These are phyloP conservation scores for Gavialis gangeticus DNA, from an alignment of 2,113 vertebrate genomes.

Conservation along the genomic window DNA sequence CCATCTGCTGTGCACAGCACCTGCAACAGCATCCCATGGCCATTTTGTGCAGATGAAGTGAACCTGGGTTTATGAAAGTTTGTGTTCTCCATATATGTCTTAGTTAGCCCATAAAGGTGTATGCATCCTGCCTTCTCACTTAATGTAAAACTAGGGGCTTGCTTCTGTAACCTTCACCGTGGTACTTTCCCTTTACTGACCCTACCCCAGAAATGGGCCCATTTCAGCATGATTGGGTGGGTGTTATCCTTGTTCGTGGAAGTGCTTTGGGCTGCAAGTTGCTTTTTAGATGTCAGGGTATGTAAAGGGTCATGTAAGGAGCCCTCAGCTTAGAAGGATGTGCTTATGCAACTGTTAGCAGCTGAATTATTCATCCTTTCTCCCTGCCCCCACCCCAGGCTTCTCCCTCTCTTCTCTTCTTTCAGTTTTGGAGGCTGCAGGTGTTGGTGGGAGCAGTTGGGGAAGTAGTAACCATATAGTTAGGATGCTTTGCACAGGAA, in stretches of 20 bases:
- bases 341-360: constrained; percentile 11
- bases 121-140: not conserved
- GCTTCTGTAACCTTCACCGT: not conserved
- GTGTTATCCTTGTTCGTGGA: not conserved
- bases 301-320: not conserved
- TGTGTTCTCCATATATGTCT: no score
- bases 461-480: not conserved
- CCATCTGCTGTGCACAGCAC: not conserved
- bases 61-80: no score
- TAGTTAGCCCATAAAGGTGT: no score
- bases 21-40: not conserved
- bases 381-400: not conserved
- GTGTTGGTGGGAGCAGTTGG: not conserved
- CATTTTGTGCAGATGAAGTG: no score
- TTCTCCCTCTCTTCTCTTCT: not conserved
- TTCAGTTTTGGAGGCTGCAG: not conserved
- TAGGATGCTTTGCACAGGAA: not conserved
- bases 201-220: not conserved
- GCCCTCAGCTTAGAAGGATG: not conserved
- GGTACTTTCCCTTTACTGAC: not conserved
- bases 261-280: not conserved
- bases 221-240: not conserved
- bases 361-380: not conserved
- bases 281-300: not conserved
- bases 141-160: not conserved